Conservation (phyloP, 2,797 vertebrate genomes). For the Potorous gilbertii region DNA sequence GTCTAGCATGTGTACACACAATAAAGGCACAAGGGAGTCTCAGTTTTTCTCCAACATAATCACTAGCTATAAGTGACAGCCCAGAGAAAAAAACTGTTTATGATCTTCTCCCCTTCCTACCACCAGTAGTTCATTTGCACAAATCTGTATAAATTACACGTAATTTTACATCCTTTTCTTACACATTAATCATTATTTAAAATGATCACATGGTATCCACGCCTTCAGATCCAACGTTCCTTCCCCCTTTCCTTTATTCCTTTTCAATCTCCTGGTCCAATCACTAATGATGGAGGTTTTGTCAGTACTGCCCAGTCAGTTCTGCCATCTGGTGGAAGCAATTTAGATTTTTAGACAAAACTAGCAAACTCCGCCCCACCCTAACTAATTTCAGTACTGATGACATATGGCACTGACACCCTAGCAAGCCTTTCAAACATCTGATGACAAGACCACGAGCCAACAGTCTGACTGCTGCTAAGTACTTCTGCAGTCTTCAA, state of each 20-base stretch:
- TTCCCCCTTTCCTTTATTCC: background rate
- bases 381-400: background rate
- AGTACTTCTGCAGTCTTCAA: background rate
- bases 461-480: background rate
- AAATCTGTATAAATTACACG: conserved; percentile 2
- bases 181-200: background rate
- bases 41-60: conserved; percentile 39
- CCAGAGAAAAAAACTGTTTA: background rate
- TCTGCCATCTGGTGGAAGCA: conserved; percentile 67
- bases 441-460: background rate
- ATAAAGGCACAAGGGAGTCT: background rate
- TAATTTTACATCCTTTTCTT: background rate
- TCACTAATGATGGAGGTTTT: background rate
- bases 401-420: background rate
- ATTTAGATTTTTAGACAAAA: conserved; percentile 16
- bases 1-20: background rate
- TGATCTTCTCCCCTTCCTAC: background rate
- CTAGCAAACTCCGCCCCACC: background rate
- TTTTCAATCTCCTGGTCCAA: background rate
- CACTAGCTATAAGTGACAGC: background rate
- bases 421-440: background rate
- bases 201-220: background rate
- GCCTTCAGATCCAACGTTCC: background rate
- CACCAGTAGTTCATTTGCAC: conserved; percentile 9
- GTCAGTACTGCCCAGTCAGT: background rate